Evolutionary conservation across 2,888 invertebrate species (phyloP).

Genomic region (Byasa hedistus): DNA sequence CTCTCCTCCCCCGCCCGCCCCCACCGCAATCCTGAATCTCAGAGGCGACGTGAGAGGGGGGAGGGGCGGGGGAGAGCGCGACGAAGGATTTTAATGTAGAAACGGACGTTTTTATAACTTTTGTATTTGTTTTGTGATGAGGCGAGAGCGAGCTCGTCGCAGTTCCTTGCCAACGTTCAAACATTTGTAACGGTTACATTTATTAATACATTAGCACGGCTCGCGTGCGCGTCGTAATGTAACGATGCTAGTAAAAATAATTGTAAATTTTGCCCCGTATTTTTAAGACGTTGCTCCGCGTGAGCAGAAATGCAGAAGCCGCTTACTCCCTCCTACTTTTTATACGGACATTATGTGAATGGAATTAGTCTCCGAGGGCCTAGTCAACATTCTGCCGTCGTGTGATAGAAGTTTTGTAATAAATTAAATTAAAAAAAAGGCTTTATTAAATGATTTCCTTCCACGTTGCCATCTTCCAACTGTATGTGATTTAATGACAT

Average conservation of each 20-base stretch:
- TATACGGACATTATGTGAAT: conserved; percentile 9
- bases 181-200: background rate
- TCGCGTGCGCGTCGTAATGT: background rate
- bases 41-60: background rate
- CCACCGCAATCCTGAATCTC: too few species aligned
- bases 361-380: conserved; percentile 28
- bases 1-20: too few species aligned
- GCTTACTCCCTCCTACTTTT: conserved; percentile 12
- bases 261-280: background rate
- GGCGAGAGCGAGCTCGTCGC: background rate
- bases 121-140: background rate
- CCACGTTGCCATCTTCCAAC: too few species aligned
- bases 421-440: conserved; percentile 55
- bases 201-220: background rate
- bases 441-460: background rate
- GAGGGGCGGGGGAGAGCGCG: background rate
- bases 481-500: too few species aligned
- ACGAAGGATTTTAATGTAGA: background rate
- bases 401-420: conserved; percentile 58
- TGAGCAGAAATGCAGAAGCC: background rate
- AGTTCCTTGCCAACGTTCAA: background rate
- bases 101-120: background rate
- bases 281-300: background rate
- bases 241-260: background rate
- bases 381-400: conserved; percentile 37